A percentile compares a stretch with the other conserved stretches of the same genome.
Evolutionary conservation across 2,113 vertebrate species (phyloP).

Genomic region (Scalopus aquaticus): DNA sequence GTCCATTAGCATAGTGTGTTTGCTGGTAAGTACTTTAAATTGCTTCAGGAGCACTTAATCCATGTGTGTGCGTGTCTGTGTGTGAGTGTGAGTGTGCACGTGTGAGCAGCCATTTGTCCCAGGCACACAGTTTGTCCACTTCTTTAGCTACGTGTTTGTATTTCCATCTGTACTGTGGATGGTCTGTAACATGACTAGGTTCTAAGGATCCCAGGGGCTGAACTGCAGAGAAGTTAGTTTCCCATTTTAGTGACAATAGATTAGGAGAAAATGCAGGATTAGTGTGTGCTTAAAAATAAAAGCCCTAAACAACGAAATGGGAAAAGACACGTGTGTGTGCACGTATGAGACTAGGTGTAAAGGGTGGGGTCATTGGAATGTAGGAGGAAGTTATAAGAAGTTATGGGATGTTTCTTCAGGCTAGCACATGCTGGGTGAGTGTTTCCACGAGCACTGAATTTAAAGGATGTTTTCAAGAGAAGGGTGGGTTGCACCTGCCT

Average conservation of each 20-base stretch:
- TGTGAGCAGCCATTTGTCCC: slow-evolving; percentile 55
- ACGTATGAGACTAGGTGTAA: not conserved
- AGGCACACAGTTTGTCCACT: slow-evolving; percentile 59
- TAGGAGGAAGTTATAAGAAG: not conserved
- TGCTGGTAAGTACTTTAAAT: slow-evolving; percentile 79
- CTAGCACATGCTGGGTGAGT: slow-evolving; percentile 56
- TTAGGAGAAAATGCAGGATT: slow-evolving; percentile 40
- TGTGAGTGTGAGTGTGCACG: slow-evolving; percentile 56
- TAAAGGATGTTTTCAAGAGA: slow-evolving; percentile 56
- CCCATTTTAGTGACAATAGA: slow-evolving; percentile 16
- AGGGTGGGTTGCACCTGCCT: not conserved
- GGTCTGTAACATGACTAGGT: slow-evolving; percentile 65
- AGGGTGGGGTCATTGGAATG: not conserved
- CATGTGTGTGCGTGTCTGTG: slow-evolving; percentile 46
- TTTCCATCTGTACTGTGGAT: slow-evolving; percentile 58
- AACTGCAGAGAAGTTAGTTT: not conserved
- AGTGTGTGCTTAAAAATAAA: not conserved
- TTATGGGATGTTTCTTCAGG: slow-evolving; percentile 40
- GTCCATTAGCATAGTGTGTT: slow-evolving; percentile 78
- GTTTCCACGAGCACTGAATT: slow-evolving; percentile 58
- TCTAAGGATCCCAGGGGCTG: slow-evolving; percentile 43
- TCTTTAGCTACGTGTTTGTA: slow-evolving; percentile 56
- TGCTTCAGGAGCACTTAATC: slow-evolving; percentile 83
- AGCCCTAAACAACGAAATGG: not conserved
- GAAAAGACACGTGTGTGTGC: not conserved